Conservation (phyloP, 2,113 vertebrate genomes). For the Cynopterus brachyotis region DNA sequence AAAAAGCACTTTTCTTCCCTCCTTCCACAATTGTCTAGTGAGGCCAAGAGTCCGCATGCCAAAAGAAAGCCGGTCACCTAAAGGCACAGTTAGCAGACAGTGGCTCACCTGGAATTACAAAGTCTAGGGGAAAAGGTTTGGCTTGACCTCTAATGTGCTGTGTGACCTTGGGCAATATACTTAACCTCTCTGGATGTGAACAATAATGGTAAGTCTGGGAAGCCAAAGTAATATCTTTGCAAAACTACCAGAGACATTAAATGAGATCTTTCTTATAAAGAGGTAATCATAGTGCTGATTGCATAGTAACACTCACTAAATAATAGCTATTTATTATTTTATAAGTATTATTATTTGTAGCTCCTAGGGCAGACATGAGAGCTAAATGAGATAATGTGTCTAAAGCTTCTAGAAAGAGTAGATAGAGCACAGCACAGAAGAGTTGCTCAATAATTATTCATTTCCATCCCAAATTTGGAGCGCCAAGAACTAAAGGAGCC, state of each 20-base stretch:
- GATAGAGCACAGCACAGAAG: not conserved
- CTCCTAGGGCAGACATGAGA: not conserved
- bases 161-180: not conserved
- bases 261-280: not conserved
- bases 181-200: not conserved
- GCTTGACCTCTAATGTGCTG: not conserved
- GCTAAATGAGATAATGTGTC: not conserved
- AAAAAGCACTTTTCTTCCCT: not conserved
- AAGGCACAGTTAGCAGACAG: not conserved
- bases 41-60: not conserved
- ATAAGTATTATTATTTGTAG: not conserved
- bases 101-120: not conserved
- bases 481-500: not conserved
- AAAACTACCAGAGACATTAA: not conserved
- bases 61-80: not conserved
- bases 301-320: not conserved
- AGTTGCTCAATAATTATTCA: not conserved
- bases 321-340: not conserved
- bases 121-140: not conserved
- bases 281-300: not conserved
- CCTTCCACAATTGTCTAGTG: not conserved
- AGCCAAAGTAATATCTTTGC: not conserved
- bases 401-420: not conserved
- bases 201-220: not conserved
- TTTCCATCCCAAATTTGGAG: not conserved